phyloP scores from a whole-genome alignment of 2,888 invertebrate genomes.

The Cephus sareptanus region DNA sequence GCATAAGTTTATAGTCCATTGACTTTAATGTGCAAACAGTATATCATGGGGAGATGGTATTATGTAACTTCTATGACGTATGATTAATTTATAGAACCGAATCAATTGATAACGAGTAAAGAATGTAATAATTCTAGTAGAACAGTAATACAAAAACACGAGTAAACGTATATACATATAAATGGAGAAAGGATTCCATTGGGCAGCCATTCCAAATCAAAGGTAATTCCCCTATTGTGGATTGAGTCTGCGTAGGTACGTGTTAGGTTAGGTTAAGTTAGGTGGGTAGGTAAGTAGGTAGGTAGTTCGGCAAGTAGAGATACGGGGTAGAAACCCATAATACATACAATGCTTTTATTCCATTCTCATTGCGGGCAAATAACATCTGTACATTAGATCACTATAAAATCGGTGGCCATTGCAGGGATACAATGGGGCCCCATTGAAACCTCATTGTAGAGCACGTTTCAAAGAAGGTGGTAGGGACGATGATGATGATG shows the following conservation, averaged over 20 bases:
- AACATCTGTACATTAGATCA: constrained; percentile 65
- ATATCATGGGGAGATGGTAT: background rate
- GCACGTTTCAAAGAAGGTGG: constrained; percentile 55
- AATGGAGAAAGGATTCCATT: background rate
- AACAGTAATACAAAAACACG: background rate
- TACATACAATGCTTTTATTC: constrained; percentile 57
- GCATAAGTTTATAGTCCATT: background rate
- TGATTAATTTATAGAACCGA: background rate
- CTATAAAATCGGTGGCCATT: constrained; percentile 61
- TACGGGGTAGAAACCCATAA: constrained; percentile 54
- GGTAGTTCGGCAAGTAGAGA: constrained; percentile 18
- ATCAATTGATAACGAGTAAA: background rate
- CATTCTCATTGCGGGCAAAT: constrained; percentile 61
- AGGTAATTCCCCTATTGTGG: background rate
- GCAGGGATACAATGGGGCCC: constrained; percentile 55
- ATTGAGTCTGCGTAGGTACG: background rate
- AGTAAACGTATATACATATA: background rate
- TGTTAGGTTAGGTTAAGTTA: background rate
- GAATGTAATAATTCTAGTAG: background rate
- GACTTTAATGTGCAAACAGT: background rate
- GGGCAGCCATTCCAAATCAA: background rate
- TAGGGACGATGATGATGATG: constrained; percentile 43
- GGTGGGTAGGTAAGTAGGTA: background rate
- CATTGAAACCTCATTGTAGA: constrained; percentile 58
- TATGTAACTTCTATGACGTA: background rate